Percentiles rank a stretch among this genome's conserved stretches.
These are phyloP conservation scores for Monopis laevigella DNA, from an alignment of 2,888 invertebrate species.

Conservation along the genomic window DNA sequence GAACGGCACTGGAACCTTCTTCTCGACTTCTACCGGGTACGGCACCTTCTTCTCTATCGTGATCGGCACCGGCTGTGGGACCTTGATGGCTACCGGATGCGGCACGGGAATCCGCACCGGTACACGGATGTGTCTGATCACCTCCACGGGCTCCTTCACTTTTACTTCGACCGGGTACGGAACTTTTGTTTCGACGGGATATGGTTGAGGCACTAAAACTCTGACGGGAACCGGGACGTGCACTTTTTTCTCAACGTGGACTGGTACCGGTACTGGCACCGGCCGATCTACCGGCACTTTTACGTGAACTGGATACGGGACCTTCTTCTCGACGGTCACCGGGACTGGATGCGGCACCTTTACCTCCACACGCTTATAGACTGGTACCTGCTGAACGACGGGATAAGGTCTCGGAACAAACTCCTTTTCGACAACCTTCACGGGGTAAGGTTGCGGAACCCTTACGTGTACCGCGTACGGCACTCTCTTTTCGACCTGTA, in stretches of 20 bases:
- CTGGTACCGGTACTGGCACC: constrained; percentile 45
- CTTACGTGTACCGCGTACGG: constrained; percentile 54
- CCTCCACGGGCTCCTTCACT: constrained; percentile 48
- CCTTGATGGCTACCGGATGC: constrained; percentile 61
- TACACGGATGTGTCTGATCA: constrained; percentile 41
- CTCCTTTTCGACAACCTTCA: constrained; percentile 59
- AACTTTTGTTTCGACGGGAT: constrained; percentile 66
- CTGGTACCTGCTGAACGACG: constrained; percentile 50
- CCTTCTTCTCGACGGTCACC: constrained; percentile 44
- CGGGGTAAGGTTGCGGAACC: constrained; percentile 57
- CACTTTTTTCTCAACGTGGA: constrained; percentile 27
- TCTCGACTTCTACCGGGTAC: constrained; percentile 57
- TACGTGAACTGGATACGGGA: constrained; percentile 49
- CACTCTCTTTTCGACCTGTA: constrained; percentile 53
- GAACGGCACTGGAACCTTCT: constrained; percentile 41
- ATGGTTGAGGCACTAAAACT: constrained; percentile 46
- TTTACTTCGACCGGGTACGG: constrained; percentile 58
- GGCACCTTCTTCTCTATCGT: constrained; percentile 54
- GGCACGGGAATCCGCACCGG: constrained; percentile 47
- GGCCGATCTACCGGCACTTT: constrained; percentile 41
- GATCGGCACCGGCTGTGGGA: constrained; percentile 61
- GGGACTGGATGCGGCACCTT: constrained; percentile 50
- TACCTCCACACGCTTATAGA: constrained; percentile 46
- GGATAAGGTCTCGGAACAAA: constrained; percentile 58
- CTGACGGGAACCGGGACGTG: constrained; percentile 43